Base-by-base conservation (phyloP, 2,888 invertebrate species). In the Drosophila algonquin region DNA sequence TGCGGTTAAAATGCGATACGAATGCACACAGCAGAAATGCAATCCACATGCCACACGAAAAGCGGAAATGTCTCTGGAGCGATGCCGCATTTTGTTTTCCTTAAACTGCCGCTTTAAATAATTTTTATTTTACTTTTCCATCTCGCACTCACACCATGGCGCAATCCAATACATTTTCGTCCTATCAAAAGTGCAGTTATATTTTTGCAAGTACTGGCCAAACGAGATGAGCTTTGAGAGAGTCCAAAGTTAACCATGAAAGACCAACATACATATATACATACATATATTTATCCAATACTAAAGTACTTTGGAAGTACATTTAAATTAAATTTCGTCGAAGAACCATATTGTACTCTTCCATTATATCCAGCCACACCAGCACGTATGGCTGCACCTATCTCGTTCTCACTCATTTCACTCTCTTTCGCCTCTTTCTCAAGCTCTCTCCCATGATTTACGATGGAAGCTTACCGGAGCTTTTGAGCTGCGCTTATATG, bases 31-130 rank as follows among this genome's bases (percentile, higher is more conserved):
- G 55, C 68, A 75, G 54, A 58, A 50, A 56, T 67, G 76, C 40
- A 78, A 86, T 77, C 71, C 64, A 62, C 75, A 76, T 76, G 65
- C 65, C 65, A 68, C 65, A 67, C 65, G 76, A 82, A 88, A 73
- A 84, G 83, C 83, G 83, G 83, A 84, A 84, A 88, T 87, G 80
- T 62, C 53, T 77, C 67, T 58, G 75, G 24, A 55, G 62, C 69
- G 62, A 77, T 74, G 87, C 79, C 76, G 59, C 79, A 76, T 83
- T 85, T 89, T 81, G 81, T 89, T 85, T 85, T 85, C 83, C 89
- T 86, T 86, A 86, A 84, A 79, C 76, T 73, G 67, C 63, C 62
- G 75, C 62, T 60, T 75, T 63, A 65, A 72, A 76, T 72, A 63
- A 70, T 18, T 44, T 65, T 51, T 9, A 27, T 44, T 56, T 18